Conservation (phyloP, 2,888 invertebrate genomes). For the Drosophila bunnanda region DNA sequence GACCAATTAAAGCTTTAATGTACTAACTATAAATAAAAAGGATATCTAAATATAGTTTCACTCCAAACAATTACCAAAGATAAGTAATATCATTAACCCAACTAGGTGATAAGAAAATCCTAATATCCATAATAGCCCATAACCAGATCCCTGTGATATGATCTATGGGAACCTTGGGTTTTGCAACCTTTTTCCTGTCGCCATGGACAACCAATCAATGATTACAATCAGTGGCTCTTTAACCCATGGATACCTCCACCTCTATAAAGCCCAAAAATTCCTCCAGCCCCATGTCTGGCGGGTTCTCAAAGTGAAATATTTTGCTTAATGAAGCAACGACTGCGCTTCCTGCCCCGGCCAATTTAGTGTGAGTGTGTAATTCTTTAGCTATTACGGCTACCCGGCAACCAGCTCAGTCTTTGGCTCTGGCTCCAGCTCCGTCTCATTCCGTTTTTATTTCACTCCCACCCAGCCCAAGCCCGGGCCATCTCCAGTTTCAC, state of each 20-base stretch:
- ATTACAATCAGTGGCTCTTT: conserved; percentile 36
- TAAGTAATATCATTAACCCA: background rate
- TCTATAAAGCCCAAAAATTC: background rate
- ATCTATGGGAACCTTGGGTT: background rate
- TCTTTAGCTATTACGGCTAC: conserved; percentile 82
- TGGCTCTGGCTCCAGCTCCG: background rate
- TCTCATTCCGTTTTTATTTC: conserved; percentile 1
- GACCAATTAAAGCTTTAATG: background rate
- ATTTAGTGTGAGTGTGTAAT: conserved; percentile 84
- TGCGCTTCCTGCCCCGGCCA: conserved; percentile 83
- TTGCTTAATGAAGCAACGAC: conserved; percentile 82
- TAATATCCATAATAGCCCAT: conserved; percentile 4
- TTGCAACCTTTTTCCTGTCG: conserved; percentile 1
- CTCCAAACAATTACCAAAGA: background rate
- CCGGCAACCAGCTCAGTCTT: conserved; percentile 20
- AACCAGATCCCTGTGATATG: conserved; percentile 1
- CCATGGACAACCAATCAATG: conserved; percentile 37
- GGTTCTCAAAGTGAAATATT: conserved; percentile 71
- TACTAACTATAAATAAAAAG: background rate
- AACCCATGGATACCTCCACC: conserved; percentile 4
- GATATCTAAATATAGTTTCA: background rate
- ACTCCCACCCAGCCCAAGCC: background rate
- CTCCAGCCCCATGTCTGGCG: conserved; percentile 45
- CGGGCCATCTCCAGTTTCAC: conserved; percentile 30
- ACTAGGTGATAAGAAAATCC: conserved; percentile 8